Base-by-base conservation (phyloP, 64 coral and sea anemone species). In the Montipora cactus region DNA sequence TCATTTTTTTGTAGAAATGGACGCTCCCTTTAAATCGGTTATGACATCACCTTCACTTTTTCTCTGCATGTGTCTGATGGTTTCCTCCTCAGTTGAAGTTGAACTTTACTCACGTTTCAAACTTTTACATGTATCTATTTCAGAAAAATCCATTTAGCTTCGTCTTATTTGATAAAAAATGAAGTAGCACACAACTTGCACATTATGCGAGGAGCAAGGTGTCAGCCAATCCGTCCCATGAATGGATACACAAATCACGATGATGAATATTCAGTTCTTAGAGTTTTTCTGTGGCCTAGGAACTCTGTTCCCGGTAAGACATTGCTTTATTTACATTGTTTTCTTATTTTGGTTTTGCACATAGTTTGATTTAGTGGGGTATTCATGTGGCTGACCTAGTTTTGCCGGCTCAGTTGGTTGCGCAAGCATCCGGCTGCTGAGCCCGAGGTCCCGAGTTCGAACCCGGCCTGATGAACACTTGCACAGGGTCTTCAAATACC, bases 161-260 rank as follows among this genome's bases (percentile, higher is more conserved):
- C 98, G 1, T 92, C 85, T 47, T 88, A 99, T 87, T 89, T 99
- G 20, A 91, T 88, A 45, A 22, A 96, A 59, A 96, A 96, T 18
- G 95, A 99, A 85, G 83, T 99, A 49, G 98, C 98, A 0, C 98
- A 99, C 67, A 99, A 99, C 92, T 59, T 99, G 2, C 91, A 92
- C 7, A 96, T 99, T n/a, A 62, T 94, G 28, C 92, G 98, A 77
- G 98, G 89, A 16, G 81, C 51, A 51, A 79, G 61, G 22, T 90
- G 84, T 49, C 45, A 50, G n/a, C 20, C 66, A 8, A 64, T 3
- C 8, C 19, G 59, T 59, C 46, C 72, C 20, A 75, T 53, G 14
- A 75, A 44, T 64, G 71, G 47, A 3, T 21, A 18, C 15, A 67
- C 2, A 14, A 13, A 72, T 78, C 11, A 90, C 23, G 91, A 83